phyloP scores from a whole-genome alignment of 2,888 invertebrate species.

The Scaptomyza reducta region DNA sequence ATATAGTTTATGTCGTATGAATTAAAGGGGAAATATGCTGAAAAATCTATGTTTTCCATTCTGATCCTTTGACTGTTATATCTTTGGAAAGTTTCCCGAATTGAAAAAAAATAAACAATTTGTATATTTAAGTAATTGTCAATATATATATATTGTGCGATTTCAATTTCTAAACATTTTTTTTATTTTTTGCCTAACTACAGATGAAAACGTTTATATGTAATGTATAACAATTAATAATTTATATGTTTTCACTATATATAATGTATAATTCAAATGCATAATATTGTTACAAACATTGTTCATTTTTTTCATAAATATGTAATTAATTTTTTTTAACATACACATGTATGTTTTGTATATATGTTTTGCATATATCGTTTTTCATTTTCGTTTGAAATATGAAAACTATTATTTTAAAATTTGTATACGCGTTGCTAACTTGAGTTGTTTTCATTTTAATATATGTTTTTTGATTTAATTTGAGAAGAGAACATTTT shows the following conservation, averaged over 20 bases:
- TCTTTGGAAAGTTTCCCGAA: not conserved
- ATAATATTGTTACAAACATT: slow-evolving; percentile 43
- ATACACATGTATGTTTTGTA: slow-evolving; percentile 3
- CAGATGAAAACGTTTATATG: slow-evolving; percentile 66
- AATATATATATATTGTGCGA: slow-evolving; percentile 49
- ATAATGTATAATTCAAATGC: slow-evolving; percentile 45
- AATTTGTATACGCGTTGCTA: slow-evolving; percentile 63
- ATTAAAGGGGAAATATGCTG: too few relatives aligned
- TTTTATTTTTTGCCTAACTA: slow-evolving; percentile 60
- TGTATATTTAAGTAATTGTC: slow-evolving; percentile 28
- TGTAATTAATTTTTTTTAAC: not conserved
- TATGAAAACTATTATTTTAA: slow-evolving; percentile 67
- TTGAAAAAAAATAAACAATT: slow-evolving; percentile 6
- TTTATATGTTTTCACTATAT: slow-evolving; percentile 34
- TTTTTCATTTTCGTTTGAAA: slow-evolving; percentile 47
- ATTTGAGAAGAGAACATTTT: slow-evolving; percentile 42
- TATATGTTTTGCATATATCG: slow-evolving; percentile 33
- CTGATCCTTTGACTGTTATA: too few relatives aligned
- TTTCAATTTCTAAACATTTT: slow-evolving; percentile 59
- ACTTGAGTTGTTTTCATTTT: slow-evolving; percentile 50
- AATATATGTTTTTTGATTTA: slow-evolving; percentile 50
- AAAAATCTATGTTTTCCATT: too few relatives aligned
- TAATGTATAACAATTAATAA: slow-evolving; percentile 72
- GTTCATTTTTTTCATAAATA: slow-evolving; percentile 33
- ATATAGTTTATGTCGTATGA: too few relatives aligned